Evolutionary conservation across 2,888 invertebrate genomes (phyloP), one percentile per base, ranked within the genome.

Genomic region (Pseudeuparius sepicola): DNA sequence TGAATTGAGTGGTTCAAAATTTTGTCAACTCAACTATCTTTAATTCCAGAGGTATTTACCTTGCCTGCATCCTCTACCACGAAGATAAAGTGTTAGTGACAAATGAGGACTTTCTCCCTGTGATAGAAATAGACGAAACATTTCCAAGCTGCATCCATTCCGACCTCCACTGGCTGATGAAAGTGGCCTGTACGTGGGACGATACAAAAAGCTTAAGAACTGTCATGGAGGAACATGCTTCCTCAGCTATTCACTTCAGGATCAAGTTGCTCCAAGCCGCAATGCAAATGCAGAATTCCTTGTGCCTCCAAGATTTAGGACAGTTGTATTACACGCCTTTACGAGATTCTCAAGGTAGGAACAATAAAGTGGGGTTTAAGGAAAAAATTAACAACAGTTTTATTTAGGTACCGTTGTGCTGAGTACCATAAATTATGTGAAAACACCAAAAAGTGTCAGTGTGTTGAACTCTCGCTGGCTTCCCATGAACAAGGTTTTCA

Each of bases 121-220:
- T 94, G 39, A 85, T 97, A 52, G 94, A 96, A 67, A 87, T 97
- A 31, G 96, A 96, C 59, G 96, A 96, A 63, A 87, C 87, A 17
- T 93, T 89, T 60, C 88, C 92, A 26, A 85, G 84, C 51, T 85
- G 87, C 46, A 78, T 94, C 43, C 82, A 92, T 59, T 79, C 78
- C 40, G 97, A 97, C 64, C 88, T 93, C 62, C 88, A 96, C 59
- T 98, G 97, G 97, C 71, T 97, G 14, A 90, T 97, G 85, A 51
- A 55, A 18, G 82, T 96, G 20, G 86, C 94, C 0, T 90, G 93
- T 59, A 85, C 89, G 0, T 97, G 97, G 97, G 92, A 94, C 51
- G 93, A 96, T 56, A 88, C 92, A 4, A 93, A 92, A 55, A 75
- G 81, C 2, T 66, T 96, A 2, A 74, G 86, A n/a, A 77, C 84